phyloP scores from a whole-genome alignment of 2,888 invertebrate genomes.

The Stenoptilia bipunctidactyla region DNA sequence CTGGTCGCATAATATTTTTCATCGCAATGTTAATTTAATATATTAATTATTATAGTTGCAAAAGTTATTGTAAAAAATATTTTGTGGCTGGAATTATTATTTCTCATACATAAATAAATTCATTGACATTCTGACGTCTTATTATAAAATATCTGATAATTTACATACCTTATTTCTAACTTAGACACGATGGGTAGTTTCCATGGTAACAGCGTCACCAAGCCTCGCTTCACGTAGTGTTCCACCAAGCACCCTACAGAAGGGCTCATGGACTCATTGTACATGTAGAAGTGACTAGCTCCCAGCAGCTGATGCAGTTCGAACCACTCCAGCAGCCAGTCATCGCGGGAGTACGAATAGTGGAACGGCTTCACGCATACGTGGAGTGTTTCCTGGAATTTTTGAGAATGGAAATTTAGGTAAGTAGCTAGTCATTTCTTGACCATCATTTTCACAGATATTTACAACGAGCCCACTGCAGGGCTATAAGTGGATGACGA shows the following conservation, averaged over 20 bases:
- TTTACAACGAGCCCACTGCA: too few species aligned
- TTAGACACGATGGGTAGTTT: constrained; percentile 88
- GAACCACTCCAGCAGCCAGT: constrained; percentile 90
- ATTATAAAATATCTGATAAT: neutral
- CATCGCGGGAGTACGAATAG: constrained; percentile 85
- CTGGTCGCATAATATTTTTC: too few species aligned
- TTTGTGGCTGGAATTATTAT: too few species aligned
- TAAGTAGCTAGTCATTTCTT: too few species aligned
- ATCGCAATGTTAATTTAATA: too few species aligned
- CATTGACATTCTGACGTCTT: too few species aligned
- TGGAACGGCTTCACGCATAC: constrained; percentile 94
- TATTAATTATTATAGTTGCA: too few species aligned
- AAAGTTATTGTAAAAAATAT: too few species aligned
- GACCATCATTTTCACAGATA: too few species aligned
- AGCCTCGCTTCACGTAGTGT: constrained; percentile 75
- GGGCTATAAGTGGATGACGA: too few species aligned
- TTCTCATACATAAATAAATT: too few species aligned
- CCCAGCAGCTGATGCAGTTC: constrained; percentile 89
- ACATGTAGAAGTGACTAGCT: constrained; percentile 89
- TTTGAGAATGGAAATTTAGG: too few species aligned
- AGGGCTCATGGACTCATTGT: constrained; percentile 88
- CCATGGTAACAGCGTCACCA: constrained; percentile 84
- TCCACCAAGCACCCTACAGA: constrained; percentile 83
- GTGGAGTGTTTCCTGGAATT: constrained; percentile 73
- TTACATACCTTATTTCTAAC: constrained; percentile 77